Evolutionary conservation across 2,888 invertebrate species (phyloP).

Genomic region (Biston stratarius): DNA sequence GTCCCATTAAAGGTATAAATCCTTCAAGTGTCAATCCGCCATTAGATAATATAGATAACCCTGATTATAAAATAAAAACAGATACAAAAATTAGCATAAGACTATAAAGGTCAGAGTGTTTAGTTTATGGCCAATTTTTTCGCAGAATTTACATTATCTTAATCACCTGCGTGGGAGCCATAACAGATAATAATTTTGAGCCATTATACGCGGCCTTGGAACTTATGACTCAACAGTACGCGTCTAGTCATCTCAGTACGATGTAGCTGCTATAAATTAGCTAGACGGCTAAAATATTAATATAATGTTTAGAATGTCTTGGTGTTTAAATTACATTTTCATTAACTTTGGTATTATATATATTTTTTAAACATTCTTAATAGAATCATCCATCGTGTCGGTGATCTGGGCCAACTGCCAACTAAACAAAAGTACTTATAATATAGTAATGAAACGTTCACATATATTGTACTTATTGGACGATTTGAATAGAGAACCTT

Average conservation of each 20-base stretch:
- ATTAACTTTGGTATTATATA: constrained; percentile 4
- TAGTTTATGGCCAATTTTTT: constrained; percentile 42
- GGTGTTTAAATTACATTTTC: constrained; percentile 31
- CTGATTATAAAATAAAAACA: constrained; percentile 25
- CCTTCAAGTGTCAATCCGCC: constrained; percentile 14
- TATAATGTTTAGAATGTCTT: constrained; percentile 21
- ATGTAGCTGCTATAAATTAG: constrained; percentile 52
- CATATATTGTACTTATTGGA: too few relatives aligned
- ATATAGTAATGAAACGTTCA: too few relatives aligned
- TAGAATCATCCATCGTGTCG: not conserved
- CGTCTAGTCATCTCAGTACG: constrained; percentile 47
- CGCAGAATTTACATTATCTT: constrained; percentile 50
- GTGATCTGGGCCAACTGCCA: constrained; percentile 7
- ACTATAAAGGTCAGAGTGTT: constrained; percentile 51
- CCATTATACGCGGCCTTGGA: constrained; percentile 55
- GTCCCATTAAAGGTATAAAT: constrained; percentile 14
- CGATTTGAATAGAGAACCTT: too few relatives aligned
- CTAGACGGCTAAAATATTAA: constrained; percentile 32
- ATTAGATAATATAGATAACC: constrained; percentile 10
- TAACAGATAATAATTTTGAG: constrained; percentile 51
- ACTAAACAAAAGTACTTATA: not conserved
- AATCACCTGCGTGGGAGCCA: constrained; percentile 57
- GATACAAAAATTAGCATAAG: constrained; percentile 40
- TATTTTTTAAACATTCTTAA: constrained; percentile 5
- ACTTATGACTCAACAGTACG: constrained; percentile 50